Base-by-base conservation (phyloP, 2,113 vertebrate species). In the Orientallactaga bullata region DNA sequence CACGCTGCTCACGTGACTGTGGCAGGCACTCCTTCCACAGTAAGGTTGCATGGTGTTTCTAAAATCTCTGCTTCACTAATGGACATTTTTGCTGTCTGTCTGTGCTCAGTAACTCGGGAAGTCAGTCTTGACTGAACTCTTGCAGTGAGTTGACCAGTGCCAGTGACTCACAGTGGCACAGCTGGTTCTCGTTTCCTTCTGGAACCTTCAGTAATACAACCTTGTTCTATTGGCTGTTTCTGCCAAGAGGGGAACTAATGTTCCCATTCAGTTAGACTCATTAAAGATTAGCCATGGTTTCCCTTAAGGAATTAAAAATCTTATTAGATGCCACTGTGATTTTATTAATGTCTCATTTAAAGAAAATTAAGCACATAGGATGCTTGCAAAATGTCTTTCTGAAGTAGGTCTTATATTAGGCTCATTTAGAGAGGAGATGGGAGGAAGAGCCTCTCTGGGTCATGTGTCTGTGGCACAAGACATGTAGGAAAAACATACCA, bases 331-430 rank as follows among this genome's bases (percentile, higher is more conserved):
- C 60, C 39, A 73, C 90, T 90, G 69, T 86, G 94, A 90, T 94
- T 95, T 88, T 94, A 94, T 96, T 95, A 94, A 89, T 95, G 85
- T 39, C 90, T 95, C 85, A 28, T 96, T 96, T 96, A 90, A 94
- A 94, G 93, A 92, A 88, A 94, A 94, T 86, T 72, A 91, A 94
- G 74, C 74, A 79, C 37, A 66, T 78, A 91, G 81, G 65, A 88
- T 94, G 88, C 79, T 63, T 90, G 42, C 65, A 42, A 89, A 92
- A 86, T 83, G 88, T 65, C 85, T 51, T 94, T 71, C 16, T 10
- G n/a, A 69, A 85, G 65, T 81, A 85, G 92, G 72, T 90, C 94
- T 91, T 94, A 42, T 87, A 24, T 80, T 85, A 77, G 58, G 30
- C n/a, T 86, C 37, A 80, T 77, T 51, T 90, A 47, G 47, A 61